A percentile compares a stretch with the other conserved stretches of the same genome.
Conservation (phyloP, 2,888 invertebrate species). For the Rhagonycha lutea region DNA sequence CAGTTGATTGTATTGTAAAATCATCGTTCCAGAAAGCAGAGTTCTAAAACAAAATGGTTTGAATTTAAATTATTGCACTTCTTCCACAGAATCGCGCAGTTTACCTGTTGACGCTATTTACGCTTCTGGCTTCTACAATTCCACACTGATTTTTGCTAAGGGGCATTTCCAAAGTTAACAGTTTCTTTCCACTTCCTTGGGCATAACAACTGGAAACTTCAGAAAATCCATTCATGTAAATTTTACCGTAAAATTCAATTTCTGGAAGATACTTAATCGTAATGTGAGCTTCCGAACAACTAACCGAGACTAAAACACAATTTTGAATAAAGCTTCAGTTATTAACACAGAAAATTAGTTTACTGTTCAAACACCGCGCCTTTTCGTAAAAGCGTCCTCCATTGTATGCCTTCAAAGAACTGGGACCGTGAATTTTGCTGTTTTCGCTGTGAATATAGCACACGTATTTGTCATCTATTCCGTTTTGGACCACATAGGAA, state of each 20-base stretch:
- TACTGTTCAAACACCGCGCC: constrained; percentile 83
- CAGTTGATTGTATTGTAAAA: constrained; percentile 82
- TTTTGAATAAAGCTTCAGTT: neutral
- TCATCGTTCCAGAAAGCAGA: constrained; percentile 74
- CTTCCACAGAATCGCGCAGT: neutral
- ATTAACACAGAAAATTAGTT: constrained; percentile 44
- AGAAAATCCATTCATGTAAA: constrained; percentile 81
- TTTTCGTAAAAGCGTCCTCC: constrained; percentile 76
- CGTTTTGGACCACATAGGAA: constrained; percentile 32
- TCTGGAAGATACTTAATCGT: constrained; percentile 68
- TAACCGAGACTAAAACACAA: constrained; percentile 70
- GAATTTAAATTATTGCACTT: neutral
- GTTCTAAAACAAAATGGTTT: constrained; percentile 60
- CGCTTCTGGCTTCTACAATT: constrained; percentile 61
- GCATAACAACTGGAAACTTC: constrained; percentile 67
- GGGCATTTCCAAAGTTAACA: constrained; percentile 64
- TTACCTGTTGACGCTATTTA: constrained; percentile 58
- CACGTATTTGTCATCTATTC: constrained; percentile 34
- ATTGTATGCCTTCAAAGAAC: constrained; percentile 62
- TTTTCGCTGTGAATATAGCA: constrained; percentile 84
- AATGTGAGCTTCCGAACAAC: constrained; percentile 74
- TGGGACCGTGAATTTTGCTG: constrained; percentile 77
- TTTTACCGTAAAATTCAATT: constrained; percentile 68
- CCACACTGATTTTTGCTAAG: constrained; percentile 62
- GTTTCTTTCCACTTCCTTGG: constrained; percentile 58